Percentiles rank a stretch among this genome's conserved stretches.
Evolutionary conservation across 1,140 invertebrate species (phyloP).

Genomic region (Leguminivora glycinivorella): DNA sequence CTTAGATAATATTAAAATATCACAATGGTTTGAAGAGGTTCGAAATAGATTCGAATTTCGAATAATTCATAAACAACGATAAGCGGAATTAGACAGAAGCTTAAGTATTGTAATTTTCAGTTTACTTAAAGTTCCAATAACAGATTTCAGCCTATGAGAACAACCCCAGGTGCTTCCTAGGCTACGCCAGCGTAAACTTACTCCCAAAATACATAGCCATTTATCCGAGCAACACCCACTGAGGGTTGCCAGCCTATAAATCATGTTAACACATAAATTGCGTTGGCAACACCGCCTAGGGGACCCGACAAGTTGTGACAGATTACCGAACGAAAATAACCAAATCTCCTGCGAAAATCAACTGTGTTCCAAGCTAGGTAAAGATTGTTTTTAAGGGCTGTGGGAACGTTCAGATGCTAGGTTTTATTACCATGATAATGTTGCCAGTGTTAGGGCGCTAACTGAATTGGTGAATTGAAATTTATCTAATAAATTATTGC

Average conservation of each 20-base stretch:
- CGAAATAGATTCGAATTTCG: too few relatives aligned
- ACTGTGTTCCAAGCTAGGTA: not conserved
- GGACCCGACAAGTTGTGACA: conserved; percentile 64
- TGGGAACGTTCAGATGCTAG: not conserved
- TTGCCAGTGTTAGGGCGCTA: conserved; percentile 54
- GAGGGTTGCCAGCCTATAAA: conserved; percentile 66
- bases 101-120: not conserved
- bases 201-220: conserved; percentile 21
- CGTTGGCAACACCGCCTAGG: conserved; percentile 57
- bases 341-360: conserved; percentile 16
- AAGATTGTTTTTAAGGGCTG: not conserved
- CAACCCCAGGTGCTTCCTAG: not conserved
- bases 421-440: conserved; percentile 69
- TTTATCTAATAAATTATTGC: conserved; percentile 75
- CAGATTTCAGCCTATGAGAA: conserved; percentile 7
- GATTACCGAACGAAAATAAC: conserved; percentile 45
- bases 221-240: conserved; percentile 43
- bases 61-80: too few relatives aligned
- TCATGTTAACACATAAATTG: conserved; percentile 77
- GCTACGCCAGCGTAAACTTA: conserved; percentile 1
- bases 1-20: too few relatives aligned
- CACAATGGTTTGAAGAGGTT: too few relatives aligned
- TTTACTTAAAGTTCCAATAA: not conserved
- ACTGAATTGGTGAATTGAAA: conserved; percentile 73
- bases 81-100: too few relatives aligned